These are phyloP conservation scores for Rhinoraja longicauda DNA, from an alignment of 2,797 vertebrate genomes.

Conservation along the genomic window DNA sequence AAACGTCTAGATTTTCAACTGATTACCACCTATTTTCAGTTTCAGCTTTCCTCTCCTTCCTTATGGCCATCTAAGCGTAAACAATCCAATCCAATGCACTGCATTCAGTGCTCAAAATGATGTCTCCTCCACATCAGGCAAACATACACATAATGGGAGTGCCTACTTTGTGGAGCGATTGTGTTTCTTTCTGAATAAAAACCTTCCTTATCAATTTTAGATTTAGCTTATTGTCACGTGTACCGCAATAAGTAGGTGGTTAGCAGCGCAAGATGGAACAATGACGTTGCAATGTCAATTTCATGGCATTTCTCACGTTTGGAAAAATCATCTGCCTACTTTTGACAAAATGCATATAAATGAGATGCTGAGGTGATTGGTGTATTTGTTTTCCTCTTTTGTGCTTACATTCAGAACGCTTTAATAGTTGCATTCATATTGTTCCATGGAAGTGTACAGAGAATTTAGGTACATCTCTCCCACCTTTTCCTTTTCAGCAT, in stretches of 20 bases:
- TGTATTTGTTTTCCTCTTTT: neutral
- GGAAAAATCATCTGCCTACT: neutral
- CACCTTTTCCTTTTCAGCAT: no score
- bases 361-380: neutral
- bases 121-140: no score
- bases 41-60: no score
- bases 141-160: no score
- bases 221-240: no score
- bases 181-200: no score
- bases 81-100: no score
- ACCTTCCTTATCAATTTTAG: no score
- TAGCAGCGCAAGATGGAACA: neutral
- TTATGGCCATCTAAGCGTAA: no score
- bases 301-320: neutral
- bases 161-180: no score
- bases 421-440: neutral
- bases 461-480: no score
- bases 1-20: neutral
- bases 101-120: no score
- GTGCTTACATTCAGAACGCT: neutral
- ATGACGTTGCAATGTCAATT: neutral
- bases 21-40: neutral
- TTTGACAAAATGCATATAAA: neutral
- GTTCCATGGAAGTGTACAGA: neutral
- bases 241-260: neutral